Percentiles rank a stretch among this genome's conserved stretches.
Evolutionary conservation across 2,888 invertebrate genomes (phyloP).

Genomic region (Erebia palarica): DNA sequence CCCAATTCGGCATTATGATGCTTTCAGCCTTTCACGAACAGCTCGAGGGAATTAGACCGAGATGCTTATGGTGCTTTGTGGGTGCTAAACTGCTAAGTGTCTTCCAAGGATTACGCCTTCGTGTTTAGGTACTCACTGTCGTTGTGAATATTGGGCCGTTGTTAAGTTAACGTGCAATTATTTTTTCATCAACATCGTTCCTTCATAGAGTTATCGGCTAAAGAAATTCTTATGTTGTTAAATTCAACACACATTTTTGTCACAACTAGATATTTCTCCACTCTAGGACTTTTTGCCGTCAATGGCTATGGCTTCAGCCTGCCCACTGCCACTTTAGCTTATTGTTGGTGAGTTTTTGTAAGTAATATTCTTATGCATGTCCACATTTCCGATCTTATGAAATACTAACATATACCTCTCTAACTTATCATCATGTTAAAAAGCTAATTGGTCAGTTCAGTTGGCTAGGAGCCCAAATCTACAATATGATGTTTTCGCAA

Average conservation of each 20-base stretch:
- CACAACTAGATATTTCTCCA: neutral
- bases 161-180: neutral
- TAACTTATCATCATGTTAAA: neutral
- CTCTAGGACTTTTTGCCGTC: too few species aligned
- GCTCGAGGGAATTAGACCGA: slow-evolving; percentile 12
- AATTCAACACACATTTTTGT: neutral
- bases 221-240: neutral
- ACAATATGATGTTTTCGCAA: slow-evolving; percentile 23
- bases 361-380: too few species aligned
- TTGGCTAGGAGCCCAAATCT: slow-evolving; percentile 16
- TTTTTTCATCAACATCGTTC: neutral
- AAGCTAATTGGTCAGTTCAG: neutral
- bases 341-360: too few species aligned
- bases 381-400: too few species aligned
- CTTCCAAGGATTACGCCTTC: slow-evolving; percentile 13
- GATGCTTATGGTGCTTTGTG: slow-evolving; percentile 14
- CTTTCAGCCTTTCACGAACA: slow-evolving; percentile 7
- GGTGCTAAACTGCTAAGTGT: slow-evolving; percentile 17
- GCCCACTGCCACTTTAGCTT: too few species aligned
- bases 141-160: slow-evolving; percentile 1
- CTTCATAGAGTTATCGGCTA: neutral
- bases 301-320: too few species aligned
- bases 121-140: slow-evolving; percentile 2
- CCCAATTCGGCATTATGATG: slow-evolving; percentile 7
- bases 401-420: too few species aligned